Base-by-base conservation (phyloP, 2,113 vertebrate genomes). In the Ameiurus melas region DNA sequence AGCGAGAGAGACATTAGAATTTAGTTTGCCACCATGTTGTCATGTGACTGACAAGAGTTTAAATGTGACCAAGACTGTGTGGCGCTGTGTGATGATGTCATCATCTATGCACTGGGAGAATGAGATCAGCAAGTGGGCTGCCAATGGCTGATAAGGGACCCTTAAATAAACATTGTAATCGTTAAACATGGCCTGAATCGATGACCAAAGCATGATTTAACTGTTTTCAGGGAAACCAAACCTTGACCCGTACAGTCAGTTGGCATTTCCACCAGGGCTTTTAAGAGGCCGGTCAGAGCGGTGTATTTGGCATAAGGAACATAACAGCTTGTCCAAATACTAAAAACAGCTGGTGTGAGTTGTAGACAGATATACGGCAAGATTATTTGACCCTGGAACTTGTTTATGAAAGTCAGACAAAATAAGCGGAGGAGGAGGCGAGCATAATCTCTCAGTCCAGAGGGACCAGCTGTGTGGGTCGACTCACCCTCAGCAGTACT, bases 161-260 rank as follows among this genome's bases (percentile, higher is more conserved):
- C 92, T 94, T 94, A 95, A 96, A 96, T 92, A 96, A 97, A 96
- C 95, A 95, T 90, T 77, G 92, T 91, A 93, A 93, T 95, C 91
- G 91, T 90, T 83, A 93, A 95, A 95, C 94, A 94, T 90, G 90
- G 91, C 93, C 90, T 84, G 84, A 91, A 92, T 93, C 93, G 91
- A 91, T 90, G 91, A 86, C 90, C 47, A 39, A 92, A 91, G 16
- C 90, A 89, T 90, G 84, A 94, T 92, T 91, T 92, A 81, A 88
- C 83, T 87, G 92, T 93, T 94, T 89, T 91, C 89, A 91, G 92
- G 92, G 92, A 94, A 94, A 92, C 90, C 87, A 36, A 90, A 91
- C 88, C 70, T 89, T 83, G 82, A 73, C 75, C 68, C 20, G 60
- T 79, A 62, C 39, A 62, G 90, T 92, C 91, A 92, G 90, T 93